Evolutionary conservation across 2,113 vertebrate genomes (phyloP).

Genomic region (Dicentrarchus labrax): DNA sequence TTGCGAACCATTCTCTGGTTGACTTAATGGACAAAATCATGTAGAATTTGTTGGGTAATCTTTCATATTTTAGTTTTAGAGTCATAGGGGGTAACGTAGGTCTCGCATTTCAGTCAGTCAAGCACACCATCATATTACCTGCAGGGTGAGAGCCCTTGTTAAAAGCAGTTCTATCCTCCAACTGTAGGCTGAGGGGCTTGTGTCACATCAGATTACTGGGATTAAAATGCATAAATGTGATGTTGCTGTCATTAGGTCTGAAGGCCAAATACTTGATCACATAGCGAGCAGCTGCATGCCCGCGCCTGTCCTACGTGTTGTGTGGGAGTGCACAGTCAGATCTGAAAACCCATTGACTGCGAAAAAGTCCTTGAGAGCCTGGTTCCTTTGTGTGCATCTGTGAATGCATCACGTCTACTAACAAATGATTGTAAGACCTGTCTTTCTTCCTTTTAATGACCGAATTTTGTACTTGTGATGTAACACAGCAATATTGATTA

Average conservation of each 20-base stretch:
- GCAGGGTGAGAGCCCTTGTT: not conserved
- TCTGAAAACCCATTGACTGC: slow-evolving; percentile 77
- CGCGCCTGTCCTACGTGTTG: not conserved
- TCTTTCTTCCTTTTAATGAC: slow-evolving; percentile 24
- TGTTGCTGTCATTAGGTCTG: slow-evolving; percentile 9
- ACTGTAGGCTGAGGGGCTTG: not conserved
- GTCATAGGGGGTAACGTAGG: not conserved
- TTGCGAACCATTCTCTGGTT: not conserved
- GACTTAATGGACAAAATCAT: not conserved
- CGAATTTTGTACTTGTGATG: slow-evolving; percentile 47
- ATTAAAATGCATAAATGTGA: slow-evolving; percentile 30
- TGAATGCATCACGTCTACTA: slow-evolving; percentile 55
- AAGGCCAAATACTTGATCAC: slow-evolving; percentile 37
- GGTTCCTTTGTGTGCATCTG: not conserved
- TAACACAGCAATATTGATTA: slow-evolving; percentile 43
- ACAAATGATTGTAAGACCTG: slow-evolving; percentile 42
- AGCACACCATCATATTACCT: not conserved
- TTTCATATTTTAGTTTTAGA: slow-evolving; percentile 2
- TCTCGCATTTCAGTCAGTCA: slow-evolving; percentile 22
- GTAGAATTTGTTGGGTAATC: not conserved
- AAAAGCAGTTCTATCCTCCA: not conserved
- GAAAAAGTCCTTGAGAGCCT: slow-evolving; percentile 41
- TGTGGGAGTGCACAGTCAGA: slow-evolving; percentile 50
- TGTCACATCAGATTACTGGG: slow-evolving; percentile 11
- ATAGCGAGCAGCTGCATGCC: not conserved